Conservation (phyloP, 2,113 vertebrate genomes). For the Mustelus asterias region DNA sequence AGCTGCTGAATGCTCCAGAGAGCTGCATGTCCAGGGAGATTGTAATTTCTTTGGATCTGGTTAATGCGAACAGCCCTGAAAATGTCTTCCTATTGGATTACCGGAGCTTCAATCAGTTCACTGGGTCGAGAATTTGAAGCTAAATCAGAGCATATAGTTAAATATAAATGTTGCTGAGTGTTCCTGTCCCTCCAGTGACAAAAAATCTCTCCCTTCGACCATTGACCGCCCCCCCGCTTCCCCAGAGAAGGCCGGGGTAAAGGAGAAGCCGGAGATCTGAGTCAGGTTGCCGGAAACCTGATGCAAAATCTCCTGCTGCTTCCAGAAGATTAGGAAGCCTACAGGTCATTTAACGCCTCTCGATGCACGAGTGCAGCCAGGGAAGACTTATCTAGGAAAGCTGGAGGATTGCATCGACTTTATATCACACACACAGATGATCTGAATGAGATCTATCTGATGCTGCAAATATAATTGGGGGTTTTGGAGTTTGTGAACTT, state of each 20-base stretch:
- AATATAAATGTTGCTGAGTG: background rate
- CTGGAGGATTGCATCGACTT: background rate
- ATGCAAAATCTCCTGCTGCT: slow-evolving; percentile 20
- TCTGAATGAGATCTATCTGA: background rate
- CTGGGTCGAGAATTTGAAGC: background rate
- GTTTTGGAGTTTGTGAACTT: background rate
- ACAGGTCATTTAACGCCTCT: background rate
- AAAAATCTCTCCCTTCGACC: background rate
- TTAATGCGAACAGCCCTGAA: background rate
- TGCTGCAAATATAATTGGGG: slow-evolving; percentile 12
- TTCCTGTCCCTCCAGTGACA: background rate
- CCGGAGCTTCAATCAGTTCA: background rate
- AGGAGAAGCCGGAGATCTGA: background rate
- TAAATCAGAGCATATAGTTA: background rate
- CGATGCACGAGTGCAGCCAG: background rate
- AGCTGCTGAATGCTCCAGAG: background rate
- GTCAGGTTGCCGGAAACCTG: background rate
- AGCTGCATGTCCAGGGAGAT: background rate
- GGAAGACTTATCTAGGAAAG: background rate
- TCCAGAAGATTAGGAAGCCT: background rate
- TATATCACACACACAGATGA: background rate
- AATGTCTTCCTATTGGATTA: background rate
- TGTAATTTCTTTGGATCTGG: background rate
- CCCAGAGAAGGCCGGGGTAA: background rate
- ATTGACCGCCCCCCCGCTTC: background rate